phyloP scores from a whole-genome alignment of 2,797 vertebrate species.

The Morelia viridis region DNA sequence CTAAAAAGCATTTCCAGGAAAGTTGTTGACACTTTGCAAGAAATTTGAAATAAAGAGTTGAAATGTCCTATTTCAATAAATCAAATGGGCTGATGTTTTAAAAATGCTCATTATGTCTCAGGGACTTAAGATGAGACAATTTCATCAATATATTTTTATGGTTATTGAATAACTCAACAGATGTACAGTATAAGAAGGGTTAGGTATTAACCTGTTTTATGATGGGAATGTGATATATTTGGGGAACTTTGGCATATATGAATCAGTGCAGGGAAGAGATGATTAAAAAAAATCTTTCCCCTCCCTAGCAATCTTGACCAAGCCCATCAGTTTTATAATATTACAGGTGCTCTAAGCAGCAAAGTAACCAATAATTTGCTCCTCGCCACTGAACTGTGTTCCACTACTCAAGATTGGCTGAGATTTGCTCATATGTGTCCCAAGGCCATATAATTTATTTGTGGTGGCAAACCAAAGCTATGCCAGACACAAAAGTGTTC shows the following conservation, averaged over 20 bases:
- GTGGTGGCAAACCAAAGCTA: not conserved
- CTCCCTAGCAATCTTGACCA: not conserved
- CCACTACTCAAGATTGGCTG: not conserved
- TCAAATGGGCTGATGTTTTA: not conserved
- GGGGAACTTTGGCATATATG: not conserved
- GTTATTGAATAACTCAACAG: not conserved
- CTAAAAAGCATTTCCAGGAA: too few species aligned
- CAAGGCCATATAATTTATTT: not conserved
- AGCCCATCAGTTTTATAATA: not conserved
- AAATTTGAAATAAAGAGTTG: too few species aligned
- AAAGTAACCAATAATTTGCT: not conserved
- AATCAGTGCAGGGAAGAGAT: not conserved
- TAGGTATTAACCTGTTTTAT: not conserved
- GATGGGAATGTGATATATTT: not conserved
- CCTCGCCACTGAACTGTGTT: not conserved
- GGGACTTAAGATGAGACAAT: not conserved
- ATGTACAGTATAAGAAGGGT: not conserved
- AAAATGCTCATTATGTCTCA: not conserved
- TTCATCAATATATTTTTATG: not conserved
- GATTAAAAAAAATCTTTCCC: not conserved
- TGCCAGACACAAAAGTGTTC: not conserved
- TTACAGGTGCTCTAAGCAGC: not conserved
- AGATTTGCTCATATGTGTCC: not conserved
- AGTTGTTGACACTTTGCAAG: too few species aligned
- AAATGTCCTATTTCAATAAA: not conserved